Evolutionary conservation across 2,797 vertebrate species (phyloP).

Genomic region (Gallinago nigripennis): DNA sequence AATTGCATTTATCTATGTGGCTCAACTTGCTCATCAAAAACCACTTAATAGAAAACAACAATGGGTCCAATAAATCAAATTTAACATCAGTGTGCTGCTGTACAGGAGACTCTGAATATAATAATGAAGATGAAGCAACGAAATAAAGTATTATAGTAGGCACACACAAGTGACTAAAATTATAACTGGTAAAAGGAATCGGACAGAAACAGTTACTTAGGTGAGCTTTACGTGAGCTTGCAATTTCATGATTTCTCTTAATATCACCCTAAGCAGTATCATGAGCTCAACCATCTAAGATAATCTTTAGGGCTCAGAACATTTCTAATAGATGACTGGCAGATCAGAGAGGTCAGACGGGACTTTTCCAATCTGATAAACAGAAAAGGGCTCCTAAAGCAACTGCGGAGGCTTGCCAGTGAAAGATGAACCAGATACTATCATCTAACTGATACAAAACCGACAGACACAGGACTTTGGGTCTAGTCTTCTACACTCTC

Average conservation of each 20-base stretch:
- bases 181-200: not conserved
- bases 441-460: not conserved
- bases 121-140: not conserved
- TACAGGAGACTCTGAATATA: not conserved
- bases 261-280: not conserved
- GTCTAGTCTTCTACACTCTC: not conserved
- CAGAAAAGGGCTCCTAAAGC: conserved; percentile 8
- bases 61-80: not conserved
- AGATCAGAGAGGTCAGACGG: conserved; percentile 14
- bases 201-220: not conserved
- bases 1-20: not conserved
- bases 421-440: not conserved
- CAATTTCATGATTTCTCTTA: not conserved
- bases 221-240: not conserved
- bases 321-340: not conserved
- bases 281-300: not conserved
- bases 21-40: not conserved
- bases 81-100: not conserved
- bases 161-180: not conserved
- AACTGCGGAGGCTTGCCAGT: not conserved
- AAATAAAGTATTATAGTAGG: not conserved
- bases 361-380: not conserved
- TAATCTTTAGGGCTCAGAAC: not conserved
- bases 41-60: not conserved
- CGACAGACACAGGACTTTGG: not conserved